Base-by-base conservation (phyloP, 2,888 invertebrate genomes). In the Leptinotarsa haldemani region DNA sequence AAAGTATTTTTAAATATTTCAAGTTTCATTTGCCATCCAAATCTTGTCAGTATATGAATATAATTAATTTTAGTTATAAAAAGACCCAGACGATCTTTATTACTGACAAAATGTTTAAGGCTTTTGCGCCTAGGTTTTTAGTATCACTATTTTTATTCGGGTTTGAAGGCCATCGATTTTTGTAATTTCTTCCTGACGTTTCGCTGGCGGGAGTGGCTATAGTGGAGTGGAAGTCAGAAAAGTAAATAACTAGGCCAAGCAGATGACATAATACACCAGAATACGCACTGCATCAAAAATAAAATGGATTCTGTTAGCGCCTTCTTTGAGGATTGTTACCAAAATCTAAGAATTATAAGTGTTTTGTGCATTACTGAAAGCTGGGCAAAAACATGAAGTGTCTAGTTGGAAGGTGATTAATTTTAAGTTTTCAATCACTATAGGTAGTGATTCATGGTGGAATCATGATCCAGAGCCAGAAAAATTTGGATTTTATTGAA, bases 1-100 rank as follows among this genome's bases (percentile, higher is more conserved):
- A 69, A 74, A 77, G 66, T 20, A 12, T 16, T 0, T 47, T 53
- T 15, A 50, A 50, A n/a, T 50, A 9, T 30, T 30, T 30, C 7
- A 30, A 30, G 30, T 30, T 30, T 1, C 40, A 12, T 40, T 40
- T 40, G 40, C 40, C 12, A 40, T 12, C 40, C 40, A 40, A 9
- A 40, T 40, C 40, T 40, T 2, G 2, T 40, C 9, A 40, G 40
- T 40, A 40, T 40, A 40, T 40, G 9, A 40, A 9, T 40, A 40
- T 40, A 40, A 2, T 40, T 1, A 7, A 40, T 40, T 40, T 40
- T 40, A 40, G 40, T 40, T 40, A 40, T 40, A 12, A 40, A 40
- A 40, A 40, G 40, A 40, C 9, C 2, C 40, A 40, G 9, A 40
- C 9, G 9, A 40, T 9, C 2, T 40, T 9, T 40, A 40, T 40